These are phyloP conservation scores for Aptenodytes patagonicus DNA, from an alignment of 2,113 vertebrate species.

Conservation along the genomic window DNA sequence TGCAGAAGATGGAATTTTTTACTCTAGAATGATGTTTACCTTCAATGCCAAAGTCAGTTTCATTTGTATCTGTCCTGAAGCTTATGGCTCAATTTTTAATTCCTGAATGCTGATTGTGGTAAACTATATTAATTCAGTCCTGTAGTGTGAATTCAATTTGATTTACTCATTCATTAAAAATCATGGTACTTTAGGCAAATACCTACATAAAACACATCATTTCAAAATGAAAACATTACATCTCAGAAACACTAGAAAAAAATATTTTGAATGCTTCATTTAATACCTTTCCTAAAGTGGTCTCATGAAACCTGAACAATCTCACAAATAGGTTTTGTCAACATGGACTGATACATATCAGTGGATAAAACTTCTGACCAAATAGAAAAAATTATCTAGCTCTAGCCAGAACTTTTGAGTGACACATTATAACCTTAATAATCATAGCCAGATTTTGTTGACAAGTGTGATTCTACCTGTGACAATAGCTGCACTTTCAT, in stretches of 20 bases:
- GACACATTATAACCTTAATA: neutral
- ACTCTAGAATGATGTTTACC: neutral
- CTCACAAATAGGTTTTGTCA: neutral
- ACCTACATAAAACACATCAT: accelerated
- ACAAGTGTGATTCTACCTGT: neutral
- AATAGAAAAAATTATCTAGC: neutral
- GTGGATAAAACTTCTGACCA: neutral
- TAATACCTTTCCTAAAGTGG: neutral
- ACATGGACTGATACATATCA: neutral
- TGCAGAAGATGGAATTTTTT: neutral
- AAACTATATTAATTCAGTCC: neutral
- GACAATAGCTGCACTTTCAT: neutral
- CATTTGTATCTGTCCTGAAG: neutral
- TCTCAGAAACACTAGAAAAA: neutral
- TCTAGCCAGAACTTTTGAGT: neutral
- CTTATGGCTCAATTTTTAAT: neutral
- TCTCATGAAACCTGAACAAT: neutral
- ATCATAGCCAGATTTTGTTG: neutral
- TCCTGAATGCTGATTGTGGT: neutral
- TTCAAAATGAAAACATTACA: neutral
- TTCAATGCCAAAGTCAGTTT: neutral
- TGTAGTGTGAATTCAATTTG: neutral
- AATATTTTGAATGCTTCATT: neutral
- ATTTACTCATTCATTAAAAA: neutral
- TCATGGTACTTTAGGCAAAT: neutral